These are phyloP conservation scores for Lissocephala sabroskyi DNA, from an alignment of 2,888 invertebrate species.

Conservation along the genomic window DNA sequence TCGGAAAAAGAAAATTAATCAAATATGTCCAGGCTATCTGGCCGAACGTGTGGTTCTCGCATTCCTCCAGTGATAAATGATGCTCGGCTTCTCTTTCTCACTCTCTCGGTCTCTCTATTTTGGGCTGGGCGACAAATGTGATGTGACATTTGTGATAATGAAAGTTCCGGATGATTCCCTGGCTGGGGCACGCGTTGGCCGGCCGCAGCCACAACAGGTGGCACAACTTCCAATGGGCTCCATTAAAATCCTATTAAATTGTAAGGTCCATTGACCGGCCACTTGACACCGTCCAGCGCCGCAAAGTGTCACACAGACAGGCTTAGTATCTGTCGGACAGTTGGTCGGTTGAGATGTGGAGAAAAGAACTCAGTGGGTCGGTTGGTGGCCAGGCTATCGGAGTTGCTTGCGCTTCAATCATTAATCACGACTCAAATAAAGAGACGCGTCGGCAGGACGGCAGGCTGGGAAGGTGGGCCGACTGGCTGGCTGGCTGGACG, in stretches of 20 bases:
- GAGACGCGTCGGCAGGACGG: conserved; percentile 22
- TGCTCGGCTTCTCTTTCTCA: too few relatives aligned
- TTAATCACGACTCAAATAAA: conserved; percentile 56
- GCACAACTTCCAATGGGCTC: too few relatives aligned
- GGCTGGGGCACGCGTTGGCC: neutral
- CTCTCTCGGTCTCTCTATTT: too few relatives aligned
- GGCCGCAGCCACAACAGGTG: conserved; percentile 7
- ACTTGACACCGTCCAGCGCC: conserved; percentile 16
- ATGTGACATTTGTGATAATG: conserved; percentile 64
- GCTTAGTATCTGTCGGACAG: conserved; percentile 10
- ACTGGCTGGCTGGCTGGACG: too few relatives aligned
- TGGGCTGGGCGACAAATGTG: conserved; percentile 68
- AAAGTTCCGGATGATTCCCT: conserved; percentile 47
- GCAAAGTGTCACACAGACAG: conserved; percentile 14
- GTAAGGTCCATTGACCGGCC: conserved; percentile 49
- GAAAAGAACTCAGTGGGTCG: neutral
- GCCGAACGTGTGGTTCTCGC: too few relatives aligned
- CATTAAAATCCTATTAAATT: conserved; percentile 67
- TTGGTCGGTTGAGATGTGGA: neutral
- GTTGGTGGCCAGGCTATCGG: neutral
- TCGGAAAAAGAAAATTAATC: conserved; percentile 70
- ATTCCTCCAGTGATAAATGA: conserved; percentile 70
- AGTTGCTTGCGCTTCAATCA: conserved; percentile 20
- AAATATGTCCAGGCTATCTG: too few relatives aligned
- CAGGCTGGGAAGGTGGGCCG: too few relatives aligned